These are phyloP conservation scores for Lithobates pipiens DNA, from an alignment of 2,797 vertebrate species.

Conservation along the genomic window DNA sequence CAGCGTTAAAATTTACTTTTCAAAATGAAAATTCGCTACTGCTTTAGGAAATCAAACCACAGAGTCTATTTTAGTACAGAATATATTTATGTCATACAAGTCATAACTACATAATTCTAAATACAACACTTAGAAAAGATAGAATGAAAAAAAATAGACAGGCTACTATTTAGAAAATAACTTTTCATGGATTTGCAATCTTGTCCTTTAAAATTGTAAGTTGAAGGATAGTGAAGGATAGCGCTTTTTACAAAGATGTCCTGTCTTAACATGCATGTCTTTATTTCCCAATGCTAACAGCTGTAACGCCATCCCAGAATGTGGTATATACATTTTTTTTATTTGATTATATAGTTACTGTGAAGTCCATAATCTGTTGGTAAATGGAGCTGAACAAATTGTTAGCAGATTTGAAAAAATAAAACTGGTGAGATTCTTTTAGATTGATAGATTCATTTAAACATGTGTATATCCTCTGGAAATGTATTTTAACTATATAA, in stretches of 20 bases:
- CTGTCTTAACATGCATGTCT: neutral
- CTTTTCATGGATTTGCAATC: neutral
- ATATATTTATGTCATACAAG: too few species aligned
- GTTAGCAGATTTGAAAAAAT: neutral
- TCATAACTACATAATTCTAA: too few species aligned
- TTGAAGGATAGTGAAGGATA: too few species aligned
- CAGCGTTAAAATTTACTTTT: too few species aligned
- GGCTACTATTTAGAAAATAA: neutral
- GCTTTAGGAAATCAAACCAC: too few species aligned
- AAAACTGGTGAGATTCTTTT: conserved; percentile 14
- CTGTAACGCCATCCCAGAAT: neutral
- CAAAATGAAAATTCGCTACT: too few species aligned
- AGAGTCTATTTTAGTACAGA: too few species aligned
- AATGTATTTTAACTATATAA: conserved; percentile 15
- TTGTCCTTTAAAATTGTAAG: neutral
- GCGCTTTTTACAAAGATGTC: neutral
- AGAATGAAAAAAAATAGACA: too few species aligned
- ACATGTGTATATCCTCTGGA: conserved; percentile 1
- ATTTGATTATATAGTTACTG: conserved; percentile 11
- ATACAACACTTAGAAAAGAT: too few species aligned
- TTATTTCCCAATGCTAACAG: conserved; percentile 14
- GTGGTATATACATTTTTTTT: conserved; percentile 40
- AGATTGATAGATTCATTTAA: conserved; percentile 8
- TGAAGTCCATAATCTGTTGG: conserved; percentile 1
- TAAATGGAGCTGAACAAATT: conserved; percentile 44